These are phyloP conservation scores for Phodopus roborovskii DNA, from an alignment of 2,113 vertebrate genomes.

Conservation along the genomic window DNA sequence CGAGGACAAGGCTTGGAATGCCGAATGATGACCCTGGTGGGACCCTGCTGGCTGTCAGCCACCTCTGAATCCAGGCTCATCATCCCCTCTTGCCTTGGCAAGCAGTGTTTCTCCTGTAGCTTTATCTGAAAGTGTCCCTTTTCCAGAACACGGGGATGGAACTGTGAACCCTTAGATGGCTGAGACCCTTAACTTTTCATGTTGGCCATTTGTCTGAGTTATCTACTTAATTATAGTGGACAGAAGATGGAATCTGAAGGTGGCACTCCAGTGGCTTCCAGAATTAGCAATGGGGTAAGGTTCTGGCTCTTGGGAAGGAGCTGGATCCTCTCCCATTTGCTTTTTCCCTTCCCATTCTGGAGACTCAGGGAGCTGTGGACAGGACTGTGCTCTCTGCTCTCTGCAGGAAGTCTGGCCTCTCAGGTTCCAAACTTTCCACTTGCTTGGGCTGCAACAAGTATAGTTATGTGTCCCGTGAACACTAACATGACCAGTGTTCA, in stretches of 20 bases:
- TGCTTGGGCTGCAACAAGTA: background rate
- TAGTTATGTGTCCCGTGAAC: constrained; percentile 58
- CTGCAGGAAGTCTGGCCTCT: constrained; percentile 19
- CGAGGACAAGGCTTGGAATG: background rate
- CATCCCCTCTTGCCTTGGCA: background rate
- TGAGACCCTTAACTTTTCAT: constrained; percentile 20
- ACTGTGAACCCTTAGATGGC: background rate
- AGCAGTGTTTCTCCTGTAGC: background rate
- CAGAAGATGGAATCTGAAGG: constrained; percentile 31
- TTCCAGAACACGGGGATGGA: background rate
- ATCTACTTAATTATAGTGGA: constrained; percentile 38
- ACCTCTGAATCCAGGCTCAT: background rate
- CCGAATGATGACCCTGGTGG: background rate
- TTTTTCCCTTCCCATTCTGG: background rate
- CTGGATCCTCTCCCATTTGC: background rate
- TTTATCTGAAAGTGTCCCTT: background rate
- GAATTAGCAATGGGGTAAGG: background rate
- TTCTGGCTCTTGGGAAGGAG: constrained; percentile 13
- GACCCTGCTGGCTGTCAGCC: background rate
- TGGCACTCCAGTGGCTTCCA: background rate
- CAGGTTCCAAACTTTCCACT: constrained; percentile 51
- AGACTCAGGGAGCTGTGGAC: background rate
- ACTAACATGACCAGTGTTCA: constrained; percentile 58
- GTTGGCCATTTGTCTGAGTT: constrained; percentile 29
- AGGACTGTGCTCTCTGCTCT: background rate